Evolutionary conservation across 1,140 invertebrate genomes (phyloP).

Genomic region (Charaxes varanes): DNA sequence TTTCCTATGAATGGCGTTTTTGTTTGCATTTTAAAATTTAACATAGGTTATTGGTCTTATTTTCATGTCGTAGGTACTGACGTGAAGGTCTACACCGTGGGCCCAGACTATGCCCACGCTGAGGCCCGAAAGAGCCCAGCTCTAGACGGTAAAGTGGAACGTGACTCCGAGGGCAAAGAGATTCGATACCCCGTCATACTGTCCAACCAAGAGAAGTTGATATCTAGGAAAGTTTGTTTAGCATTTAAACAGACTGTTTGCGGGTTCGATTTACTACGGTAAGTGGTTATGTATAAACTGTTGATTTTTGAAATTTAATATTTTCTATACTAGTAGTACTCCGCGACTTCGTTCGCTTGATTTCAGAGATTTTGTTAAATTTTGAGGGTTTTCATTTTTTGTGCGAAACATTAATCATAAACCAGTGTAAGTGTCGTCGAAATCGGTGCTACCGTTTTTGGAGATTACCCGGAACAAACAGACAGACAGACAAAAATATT

Average conservation of each 20-base stretch:
- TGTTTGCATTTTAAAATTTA: background rate
- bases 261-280: constrained; percentile 97
- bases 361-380: too few species aligned
- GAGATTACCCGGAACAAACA: too few species aligned
- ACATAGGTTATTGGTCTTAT: background rate
- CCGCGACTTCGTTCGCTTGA: too few species aligned
- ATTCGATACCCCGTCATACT: constrained; percentile 98
- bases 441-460: too few species aligned
- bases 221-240: constrained; percentile 97
- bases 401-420: too few species aligned
- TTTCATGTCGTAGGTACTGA: constrained; percentile 65
- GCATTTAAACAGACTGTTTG: constrained; percentile 99
- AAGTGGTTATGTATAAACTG: constrained; percentile 19
- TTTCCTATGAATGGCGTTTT: too few species aligned
- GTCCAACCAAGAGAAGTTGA: constrained; percentile 98
- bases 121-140: constrained; percentile 99
- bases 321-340: too few species aligned
- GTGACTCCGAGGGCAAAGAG: constrained; percentile 98
- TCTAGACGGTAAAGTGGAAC: constrained; percentile 97
- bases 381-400: too few species aligned
- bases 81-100: constrained; percentile 81
- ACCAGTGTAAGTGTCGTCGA: too few species aligned
- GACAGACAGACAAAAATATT: too few species aligned
- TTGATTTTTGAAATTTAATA: too few species aligned
- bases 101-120: constrained; percentile 99